phyloP scores from a whole-genome alignment of 2,888 invertebrate species.

The Limnephilus auricula region DNA sequence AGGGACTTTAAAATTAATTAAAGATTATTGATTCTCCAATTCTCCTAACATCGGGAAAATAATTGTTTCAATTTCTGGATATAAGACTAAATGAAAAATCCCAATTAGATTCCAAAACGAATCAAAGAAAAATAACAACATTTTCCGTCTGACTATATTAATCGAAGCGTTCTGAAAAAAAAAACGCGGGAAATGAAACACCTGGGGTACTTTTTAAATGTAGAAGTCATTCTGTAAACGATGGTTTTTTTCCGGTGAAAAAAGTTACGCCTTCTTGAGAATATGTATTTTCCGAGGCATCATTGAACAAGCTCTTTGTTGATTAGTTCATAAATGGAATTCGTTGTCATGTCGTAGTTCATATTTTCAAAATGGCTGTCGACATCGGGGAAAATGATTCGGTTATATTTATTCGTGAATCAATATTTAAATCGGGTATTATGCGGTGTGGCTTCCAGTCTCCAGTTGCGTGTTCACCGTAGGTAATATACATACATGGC shows the following conservation, averaged over 20 bases:
- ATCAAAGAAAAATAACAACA: not conserved
- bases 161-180: not conserved
- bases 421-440: slow-evolving; percentile 33
- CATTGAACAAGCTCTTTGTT: not conserved
- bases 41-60: not conserved
- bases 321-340: not conserved
- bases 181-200: not conserved
- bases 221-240: not conserved
- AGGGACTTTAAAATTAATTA: not conserved
- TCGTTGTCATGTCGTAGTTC: not conserved
- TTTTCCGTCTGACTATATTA: not conserved
- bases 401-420: slow-evolving; percentile 34
- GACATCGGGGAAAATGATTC: not conserved
- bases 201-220: not conserved
- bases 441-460: slow-evolving; percentile 24
- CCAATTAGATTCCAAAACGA: not conserved
- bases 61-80: not conserved
- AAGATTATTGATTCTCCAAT: not conserved
- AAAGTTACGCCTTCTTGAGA: not conserved
- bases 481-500: not conserved
- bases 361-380: slow-evolving; percentile 25
- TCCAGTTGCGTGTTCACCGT: not conserved
- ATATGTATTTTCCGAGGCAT: not conserved
- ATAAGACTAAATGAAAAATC: not conserved
- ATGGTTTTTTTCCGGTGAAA: not conserved